Evolutionary conservation across 2,797 vertebrate species (phyloP).

Genomic region (Fratercula arctica): DNA sequence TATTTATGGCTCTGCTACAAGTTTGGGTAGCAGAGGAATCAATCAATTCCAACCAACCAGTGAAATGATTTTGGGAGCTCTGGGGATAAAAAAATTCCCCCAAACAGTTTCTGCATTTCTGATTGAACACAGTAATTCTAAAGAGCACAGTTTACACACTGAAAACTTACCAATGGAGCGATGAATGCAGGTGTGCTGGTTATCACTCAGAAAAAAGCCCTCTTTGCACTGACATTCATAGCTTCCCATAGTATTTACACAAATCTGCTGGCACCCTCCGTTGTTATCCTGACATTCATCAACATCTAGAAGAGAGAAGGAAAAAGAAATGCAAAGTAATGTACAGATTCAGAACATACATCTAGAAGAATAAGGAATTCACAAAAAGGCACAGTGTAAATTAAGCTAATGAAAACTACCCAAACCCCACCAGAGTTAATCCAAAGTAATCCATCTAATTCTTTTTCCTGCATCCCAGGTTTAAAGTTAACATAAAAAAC

Average conservation of each 20-base stretch:
- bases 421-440: neutral
- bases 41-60: neutral
- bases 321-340: neutral
- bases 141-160: neutral
- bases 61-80: neutral
- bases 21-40: neutral
- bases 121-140: neutral
- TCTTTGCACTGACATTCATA: constrained; percentile 94
- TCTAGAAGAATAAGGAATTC: neutral
- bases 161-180: constrained; percentile 91
- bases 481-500: constrained; percentile 7
- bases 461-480: neutral
- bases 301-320: constrained; percentile 78
- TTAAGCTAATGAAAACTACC: neutral
- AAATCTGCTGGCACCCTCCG: constrained; percentile 95
- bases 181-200: constrained; percentile 98
- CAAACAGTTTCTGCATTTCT: neutral
- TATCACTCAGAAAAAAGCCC: constrained; percentile 96
- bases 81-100: neutral
- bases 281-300: constrained; percentile 96
- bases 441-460: constrained; percentile 4
- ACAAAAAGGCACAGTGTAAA: neutral
- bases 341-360: neutral
- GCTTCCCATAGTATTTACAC: constrained; percentile 96
- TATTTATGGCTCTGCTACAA: neutral